phyloP scores from a whole-genome alignment of 2,888 invertebrate genomes.

The Ashinkailepas kermadecensis region DNA sequence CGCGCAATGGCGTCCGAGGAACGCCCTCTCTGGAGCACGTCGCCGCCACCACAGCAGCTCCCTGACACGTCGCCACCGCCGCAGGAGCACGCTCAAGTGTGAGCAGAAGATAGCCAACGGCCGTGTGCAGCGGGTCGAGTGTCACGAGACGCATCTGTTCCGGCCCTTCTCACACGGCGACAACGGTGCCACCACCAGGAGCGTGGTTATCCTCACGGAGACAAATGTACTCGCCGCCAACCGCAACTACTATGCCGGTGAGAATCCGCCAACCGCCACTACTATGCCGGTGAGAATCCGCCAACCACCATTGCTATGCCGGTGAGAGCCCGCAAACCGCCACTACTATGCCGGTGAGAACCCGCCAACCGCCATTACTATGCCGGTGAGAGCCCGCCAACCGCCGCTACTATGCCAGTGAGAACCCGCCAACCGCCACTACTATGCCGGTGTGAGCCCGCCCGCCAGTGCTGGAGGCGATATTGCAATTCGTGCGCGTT shows the following conservation, averaged over 20 bases:
- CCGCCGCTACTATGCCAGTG: background rate
- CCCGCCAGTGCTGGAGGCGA: too few species aligned
- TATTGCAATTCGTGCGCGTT: too few species aligned
- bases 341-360: too few species aligned
- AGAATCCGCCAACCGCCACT: background rate
- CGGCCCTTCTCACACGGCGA: conserved; percentile 45
- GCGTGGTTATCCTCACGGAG: conserved; percentile 32
- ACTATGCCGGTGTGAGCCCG: too few species aligned
- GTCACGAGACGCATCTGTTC: conserved; percentile 46
- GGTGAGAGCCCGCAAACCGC: too few species aligned
- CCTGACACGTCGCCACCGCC: background rate
- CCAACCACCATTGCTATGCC: too few species aligned
- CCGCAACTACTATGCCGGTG: background rate
- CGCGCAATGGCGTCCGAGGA: too few species aligned
- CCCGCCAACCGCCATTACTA: background rate
- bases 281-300: too few species aligned
- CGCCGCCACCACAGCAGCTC: too few species aligned
- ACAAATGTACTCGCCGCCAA: background rate
- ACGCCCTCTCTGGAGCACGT: too few species aligned
- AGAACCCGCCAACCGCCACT: too few species aligned
- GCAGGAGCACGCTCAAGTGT: conserved; percentile 39
- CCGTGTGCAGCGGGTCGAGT: conserved; percentile 41
- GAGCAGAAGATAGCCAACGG: conserved; percentile 42
- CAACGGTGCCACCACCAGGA: conserved; percentile 45
- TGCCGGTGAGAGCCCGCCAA: background rate